phyloP scores from a whole-genome alignment of 1,140 invertebrate genomes.

The Drosophila kikkawai region DNA sequence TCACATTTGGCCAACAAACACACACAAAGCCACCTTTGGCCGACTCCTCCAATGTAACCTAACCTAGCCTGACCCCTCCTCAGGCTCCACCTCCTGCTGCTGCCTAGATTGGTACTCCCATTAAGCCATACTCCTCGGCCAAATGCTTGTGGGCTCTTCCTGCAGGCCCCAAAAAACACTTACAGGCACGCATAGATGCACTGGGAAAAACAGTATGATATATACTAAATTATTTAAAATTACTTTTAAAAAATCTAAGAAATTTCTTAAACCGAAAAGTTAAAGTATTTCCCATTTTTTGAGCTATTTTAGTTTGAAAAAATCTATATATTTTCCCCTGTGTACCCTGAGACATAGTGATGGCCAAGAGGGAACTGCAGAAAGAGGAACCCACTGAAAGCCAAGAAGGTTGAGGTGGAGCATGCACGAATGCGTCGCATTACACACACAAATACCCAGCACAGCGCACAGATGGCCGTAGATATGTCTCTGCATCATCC shows the following conservation, averaged over 20 bases:
- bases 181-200: constrained; percentile 68
- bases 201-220: constrained; percentile 19
- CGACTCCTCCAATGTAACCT: constrained; percentile 32
- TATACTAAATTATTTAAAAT: too few species aligned
- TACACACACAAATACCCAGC: constrained; percentile 48
- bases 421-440: constrained; percentile 78
- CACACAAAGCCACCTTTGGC: constrained; percentile 26
- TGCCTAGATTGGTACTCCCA: constrained; percentile 30
- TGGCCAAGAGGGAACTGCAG: background rate
- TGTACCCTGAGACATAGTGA: constrained; percentile 7
- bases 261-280: background rate
- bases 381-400: constrained; percentile 32
- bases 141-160: constrained; percentile 39
- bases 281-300: too few species aligned
- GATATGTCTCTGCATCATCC: constrained; percentile 53
- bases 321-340: background rate
- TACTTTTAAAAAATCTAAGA: background rate
- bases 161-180: constrained; percentile 59
- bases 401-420: constrained; percentile 57
- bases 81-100: too few species aligned
- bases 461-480: constrained; percentile 20
- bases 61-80: constrained; percentile 11
- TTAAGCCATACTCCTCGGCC: constrained; percentile 31
- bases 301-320: too few species aligned
- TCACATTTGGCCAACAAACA: constrained; percentile 73